phyloP scores from a whole-genome alignment of 2,888 invertebrate species.

The Koerneria pararmatus region DNA sequence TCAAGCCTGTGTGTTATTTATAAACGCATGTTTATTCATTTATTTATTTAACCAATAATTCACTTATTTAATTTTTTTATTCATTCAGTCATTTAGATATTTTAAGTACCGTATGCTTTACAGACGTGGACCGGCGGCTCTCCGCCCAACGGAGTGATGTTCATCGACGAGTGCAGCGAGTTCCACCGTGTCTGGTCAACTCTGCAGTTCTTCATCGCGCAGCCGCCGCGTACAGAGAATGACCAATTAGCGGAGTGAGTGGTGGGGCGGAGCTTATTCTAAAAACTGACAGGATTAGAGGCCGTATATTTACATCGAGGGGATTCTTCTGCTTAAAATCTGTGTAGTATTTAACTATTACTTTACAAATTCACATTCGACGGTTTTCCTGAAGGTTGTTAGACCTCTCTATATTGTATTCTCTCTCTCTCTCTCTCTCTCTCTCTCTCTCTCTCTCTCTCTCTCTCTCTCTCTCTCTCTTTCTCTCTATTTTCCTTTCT shows the following conservation, averaged over 20 bases:
- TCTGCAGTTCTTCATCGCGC: constrained; percentile 93
- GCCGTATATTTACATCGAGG: no score
- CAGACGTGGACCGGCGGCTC: constrained; percentile 75
- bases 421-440: neutral
- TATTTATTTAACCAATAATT: neutral
- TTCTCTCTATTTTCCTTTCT: neutral
- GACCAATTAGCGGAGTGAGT: constrained; percentile 64
- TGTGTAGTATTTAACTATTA: no score
- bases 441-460: constrained; percentile 5
- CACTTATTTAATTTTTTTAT: neutral
- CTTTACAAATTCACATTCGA: no score
- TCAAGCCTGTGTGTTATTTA: no score
- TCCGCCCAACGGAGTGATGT: constrained; percentile 87
- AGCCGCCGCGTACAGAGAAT: constrained; percentile 90
- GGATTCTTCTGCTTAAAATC: no score
- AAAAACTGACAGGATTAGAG: no score
- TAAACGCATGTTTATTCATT: neutral
- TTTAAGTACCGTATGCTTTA: constrained; percentile 64
- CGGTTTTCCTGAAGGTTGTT: neutral
- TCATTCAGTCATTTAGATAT: constrained; percentile 65
- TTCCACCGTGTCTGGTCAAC: constrained; percentile 96
- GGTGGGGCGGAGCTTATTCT: no score
- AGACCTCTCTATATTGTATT: constrained; percentile 6
- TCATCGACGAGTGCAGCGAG: constrained; percentile 92
- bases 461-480: constrained; percentile 6